Percentiles rank a stretch among this genome's conserved stretches.
Evolutionary conservation across 2,797 vertebrate species (phyloP).

Genomic region (Galagoides demidoff): DNA sequence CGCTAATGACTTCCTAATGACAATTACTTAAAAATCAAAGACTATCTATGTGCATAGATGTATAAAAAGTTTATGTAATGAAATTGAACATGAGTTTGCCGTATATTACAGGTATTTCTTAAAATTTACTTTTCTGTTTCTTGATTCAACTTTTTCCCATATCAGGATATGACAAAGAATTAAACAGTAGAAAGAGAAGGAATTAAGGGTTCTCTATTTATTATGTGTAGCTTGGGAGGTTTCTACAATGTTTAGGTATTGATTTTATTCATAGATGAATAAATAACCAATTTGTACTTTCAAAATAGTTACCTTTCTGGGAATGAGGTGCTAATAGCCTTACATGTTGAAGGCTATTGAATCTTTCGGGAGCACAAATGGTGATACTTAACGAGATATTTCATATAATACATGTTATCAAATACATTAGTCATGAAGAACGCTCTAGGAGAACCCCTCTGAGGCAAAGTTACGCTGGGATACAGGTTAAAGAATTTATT

Average conservation of each 20-base stretch:
- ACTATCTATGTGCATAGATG: background rate
- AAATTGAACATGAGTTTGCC: background rate
- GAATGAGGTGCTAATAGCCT: background rate
- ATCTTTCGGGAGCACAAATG: background rate
- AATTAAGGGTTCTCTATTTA: background rate
- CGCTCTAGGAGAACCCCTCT: background rate
- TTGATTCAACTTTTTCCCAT: background rate
- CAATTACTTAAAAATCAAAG: background rate
- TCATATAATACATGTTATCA: background rate
- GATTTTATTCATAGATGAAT: background rate
- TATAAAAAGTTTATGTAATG: background rate
- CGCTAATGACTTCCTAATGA: background rate
- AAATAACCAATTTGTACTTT: background rate
- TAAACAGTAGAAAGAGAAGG: background rate
- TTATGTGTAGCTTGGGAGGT: background rate
- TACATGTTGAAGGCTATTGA: background rate
- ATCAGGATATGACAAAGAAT: background rate
- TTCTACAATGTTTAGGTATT: background rate
- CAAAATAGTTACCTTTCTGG: background rate
- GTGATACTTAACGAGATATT: background rate
- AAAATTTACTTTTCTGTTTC: background rate
- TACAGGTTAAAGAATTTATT: background rate
- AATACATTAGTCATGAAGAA: background rate
- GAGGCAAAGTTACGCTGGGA: background rate
- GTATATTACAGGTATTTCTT: background rate